These are phyloP conservation scores for Myiagra hebetior DNA, from an alignment of 2,113 vertebrate species.

Conservation along the genomic window DNA sequence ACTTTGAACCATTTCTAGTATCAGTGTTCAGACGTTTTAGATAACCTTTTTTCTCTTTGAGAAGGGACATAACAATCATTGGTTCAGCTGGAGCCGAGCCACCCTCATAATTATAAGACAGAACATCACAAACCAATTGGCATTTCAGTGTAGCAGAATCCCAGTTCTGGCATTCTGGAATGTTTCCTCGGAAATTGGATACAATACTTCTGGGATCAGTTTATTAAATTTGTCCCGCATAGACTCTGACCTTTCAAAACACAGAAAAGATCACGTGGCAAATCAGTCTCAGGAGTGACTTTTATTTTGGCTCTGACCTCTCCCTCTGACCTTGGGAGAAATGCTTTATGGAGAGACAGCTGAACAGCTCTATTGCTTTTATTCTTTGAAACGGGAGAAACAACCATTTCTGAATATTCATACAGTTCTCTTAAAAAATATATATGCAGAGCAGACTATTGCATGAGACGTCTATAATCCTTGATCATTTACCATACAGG, in stretches of 20 bases:
- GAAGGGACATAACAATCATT: background rate
- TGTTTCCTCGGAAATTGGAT: constrained; percentile 12
- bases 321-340: constrained; percentile 35
- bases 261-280: constrained; percentile 20
- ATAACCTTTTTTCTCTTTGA: background rate
- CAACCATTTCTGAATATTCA: background rate
- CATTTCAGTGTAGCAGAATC: constrained; percentile 31
- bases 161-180: background rate
- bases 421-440: background rate
- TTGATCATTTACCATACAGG: constrained; percentile 16
- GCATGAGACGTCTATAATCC: background rate
- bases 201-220: constrained; percentile 25
- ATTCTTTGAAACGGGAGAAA: background rate
- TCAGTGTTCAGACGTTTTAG: background rate
- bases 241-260: constrained; percentile 57
- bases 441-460: background rate
- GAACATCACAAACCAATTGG: constrained; percentile 1
- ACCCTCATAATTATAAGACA: constrained; percentile 24
- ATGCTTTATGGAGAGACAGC: background rate
- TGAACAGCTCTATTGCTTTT: background rate
- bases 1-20: background rate
- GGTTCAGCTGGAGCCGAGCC: background rate
- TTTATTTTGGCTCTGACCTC: constrained; percentile 23
- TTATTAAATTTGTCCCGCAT: constrained; percentile 61
- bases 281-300: constrained; percentile 28